Evolutionary conservation across 1,140 invertebrate genomes (phyloP).

Genomic region (Brachionus angularis): DNA sequence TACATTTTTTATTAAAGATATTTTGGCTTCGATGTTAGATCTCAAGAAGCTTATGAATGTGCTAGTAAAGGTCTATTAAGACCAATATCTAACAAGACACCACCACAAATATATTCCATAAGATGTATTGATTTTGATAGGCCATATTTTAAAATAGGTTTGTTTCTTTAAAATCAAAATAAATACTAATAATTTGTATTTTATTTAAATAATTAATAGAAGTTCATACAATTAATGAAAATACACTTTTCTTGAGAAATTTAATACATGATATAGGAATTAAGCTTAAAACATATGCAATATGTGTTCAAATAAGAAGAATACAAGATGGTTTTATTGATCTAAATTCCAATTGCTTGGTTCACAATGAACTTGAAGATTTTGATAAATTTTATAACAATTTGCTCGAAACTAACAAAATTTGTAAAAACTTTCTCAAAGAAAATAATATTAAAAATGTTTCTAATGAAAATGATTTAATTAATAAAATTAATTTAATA

Average conservation of each 20-base stretch:
- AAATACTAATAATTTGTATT: background rate
- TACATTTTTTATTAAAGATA: background rate
- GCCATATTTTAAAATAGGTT: constrained; percentile 24
- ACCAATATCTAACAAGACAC: background rate
- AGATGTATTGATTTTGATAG: constrained; percentile 34
- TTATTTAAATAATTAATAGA: background rate
- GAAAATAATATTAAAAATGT: too few species aligned
- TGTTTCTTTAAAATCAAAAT: background rate
- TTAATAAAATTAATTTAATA: too few species aligned
- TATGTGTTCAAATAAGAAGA: constrained; percentile 29
- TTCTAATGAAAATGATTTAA: too few species aligned
- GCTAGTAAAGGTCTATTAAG: constrained; percentile 24
- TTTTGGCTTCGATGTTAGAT: background rate
- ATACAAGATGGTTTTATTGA: constrained; percentile 7
- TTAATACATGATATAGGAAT: constrained; percentile 23
- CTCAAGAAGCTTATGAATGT: constrained; percentile 13
- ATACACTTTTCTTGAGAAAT: constrained; percentile 7
- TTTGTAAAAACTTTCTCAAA: background rate
- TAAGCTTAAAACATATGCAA: constrained; percentile 12
- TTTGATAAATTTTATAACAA: background rate
- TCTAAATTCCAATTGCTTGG: background rate
- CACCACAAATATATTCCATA: constrained; percentile 30
- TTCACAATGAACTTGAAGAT: constrained; percentile 25
- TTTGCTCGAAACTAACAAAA: background rate
- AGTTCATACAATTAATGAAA: constrained; percentile 33